Percentiles rank a stretch among this genome's conserved stretches.
Evolutionary conservation across 2,113 vertebrate species (phyloP).

Genomic region (Noturus placidus): DNA sequence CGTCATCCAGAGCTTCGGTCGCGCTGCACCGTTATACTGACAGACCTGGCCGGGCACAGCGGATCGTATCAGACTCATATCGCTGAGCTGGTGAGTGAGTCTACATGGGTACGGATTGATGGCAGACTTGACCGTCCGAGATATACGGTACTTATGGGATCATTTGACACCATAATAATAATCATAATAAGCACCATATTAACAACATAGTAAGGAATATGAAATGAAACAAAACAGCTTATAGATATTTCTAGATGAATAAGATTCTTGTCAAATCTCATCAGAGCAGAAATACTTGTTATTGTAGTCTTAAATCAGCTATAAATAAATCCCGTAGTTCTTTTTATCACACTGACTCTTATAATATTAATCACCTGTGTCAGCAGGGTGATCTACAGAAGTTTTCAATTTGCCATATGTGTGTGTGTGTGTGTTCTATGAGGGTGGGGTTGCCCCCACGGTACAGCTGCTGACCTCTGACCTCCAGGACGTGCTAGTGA

Average conservation of each 20-base stretch:
- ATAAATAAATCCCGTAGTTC: no score
- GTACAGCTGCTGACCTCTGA: constrained; percentile 65
- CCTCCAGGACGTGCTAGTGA: constrained; percentile 70
- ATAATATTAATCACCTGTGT: neutral
- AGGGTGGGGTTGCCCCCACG: constrained; percentile 71
- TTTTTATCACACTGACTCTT: no score
- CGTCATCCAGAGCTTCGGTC: constrained; percentile 69
- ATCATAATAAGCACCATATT: neutral
- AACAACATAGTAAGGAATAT: neutral
- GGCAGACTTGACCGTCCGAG: neutral
- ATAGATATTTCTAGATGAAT: neutral
- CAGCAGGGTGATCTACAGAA: no score
- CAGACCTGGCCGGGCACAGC: constrained; percentile 67
- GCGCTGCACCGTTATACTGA: constrained; percentile 71
- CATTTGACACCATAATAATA: neutral
- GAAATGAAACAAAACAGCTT: neutral
- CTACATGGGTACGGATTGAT: neutral
- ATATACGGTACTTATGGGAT: neutral
- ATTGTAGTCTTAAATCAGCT: neutral
- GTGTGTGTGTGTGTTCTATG: neutral
- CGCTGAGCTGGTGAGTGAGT: constrained; percentile 70
- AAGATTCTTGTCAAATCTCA: neutral
- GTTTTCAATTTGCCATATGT: neutral
- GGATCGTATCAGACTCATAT: constrained; percentile 62
- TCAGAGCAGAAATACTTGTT: neutral